A percentile compares a stretch with the other conserved stretches of the same genome.
Evolutionary conservation across 1,140 invertebrate genomes (phyloP).

Genomic region (Scaptomyza montana): DNA sequence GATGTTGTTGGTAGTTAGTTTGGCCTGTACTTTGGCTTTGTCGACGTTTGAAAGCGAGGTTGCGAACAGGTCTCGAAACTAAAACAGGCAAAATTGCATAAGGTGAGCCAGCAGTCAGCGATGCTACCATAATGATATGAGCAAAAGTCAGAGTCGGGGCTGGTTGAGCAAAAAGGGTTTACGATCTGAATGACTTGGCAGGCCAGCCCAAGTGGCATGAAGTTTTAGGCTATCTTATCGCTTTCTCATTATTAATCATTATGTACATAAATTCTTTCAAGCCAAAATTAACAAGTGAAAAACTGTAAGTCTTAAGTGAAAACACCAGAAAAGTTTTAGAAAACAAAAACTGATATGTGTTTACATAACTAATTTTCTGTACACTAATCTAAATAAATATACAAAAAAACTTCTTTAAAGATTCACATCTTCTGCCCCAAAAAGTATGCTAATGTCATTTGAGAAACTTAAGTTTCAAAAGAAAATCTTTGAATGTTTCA

Average conservation of each 20-base stretch:
- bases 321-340: neutral
- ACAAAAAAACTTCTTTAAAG: too few relatives aligned
- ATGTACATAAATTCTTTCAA: neutral
- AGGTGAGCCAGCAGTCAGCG: constrained; percentile 27
- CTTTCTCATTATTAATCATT: constrained; percentile 40
- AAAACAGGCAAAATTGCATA: constrained; percentile 52
- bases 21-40: constrained; percentile 51
- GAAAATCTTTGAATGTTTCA: neutral
- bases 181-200: constrained; percentile 53
- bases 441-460: constrained; percentile 64
- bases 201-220: constrained; percentile 37
- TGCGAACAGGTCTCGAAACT: constrained; percentile 6
- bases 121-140: constrained; percentile 55
- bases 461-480: neutral
- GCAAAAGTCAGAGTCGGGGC: constrained; percentile 2
- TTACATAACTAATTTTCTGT: too few relatives aligned
- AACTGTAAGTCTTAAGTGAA: neutral
- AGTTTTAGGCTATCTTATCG: constrained; percentile 35
- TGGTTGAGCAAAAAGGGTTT: constrained; percentile 27
- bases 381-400: too few relatives aligned
- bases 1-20: constrained; percentile 62
- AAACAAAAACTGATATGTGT: too few relatives aligned
- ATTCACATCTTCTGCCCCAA: constrained; percentile 35
- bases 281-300: neutral
- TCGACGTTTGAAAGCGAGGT: constrained; percentile 50